Base-by-base conservation (phyloP, 2,888 invertebrate genomes). In the Anodontia alba region DNA sequence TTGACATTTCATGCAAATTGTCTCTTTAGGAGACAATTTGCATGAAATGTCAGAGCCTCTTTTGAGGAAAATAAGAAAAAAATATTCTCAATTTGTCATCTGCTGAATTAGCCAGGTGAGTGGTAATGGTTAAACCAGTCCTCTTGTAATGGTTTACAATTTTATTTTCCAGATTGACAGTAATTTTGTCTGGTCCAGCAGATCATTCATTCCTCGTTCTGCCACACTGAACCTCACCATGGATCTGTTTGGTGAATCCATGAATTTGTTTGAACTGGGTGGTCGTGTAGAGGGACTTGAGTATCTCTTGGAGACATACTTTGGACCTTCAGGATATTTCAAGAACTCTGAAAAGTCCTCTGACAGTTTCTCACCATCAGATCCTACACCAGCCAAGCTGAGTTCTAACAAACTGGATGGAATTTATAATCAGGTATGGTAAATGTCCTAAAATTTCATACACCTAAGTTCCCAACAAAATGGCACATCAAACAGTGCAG, bases 201-300 rank as follows among this genome's bases (percentile, higher is more conserved):
- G 93, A 71, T 93, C 94, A 20, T 94, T 93, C 83, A 70, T 94
- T 10, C 94, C 94, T 5, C 87, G 94, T 68, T 94, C 94, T 12
- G 93, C 91, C 57, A 91, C 90, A 81, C 78, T 94, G 57, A 94
- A 94, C 84, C 81, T 94, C 78, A 94, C 94, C n/a, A 88, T 94
- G 38, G 93, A 94, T 82, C 78, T 94, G 77, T 94, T 95, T 82
- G 99, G 99, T 0, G 97, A 98, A 93, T 97, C 98, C 0, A 96
- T 99, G 76, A 99, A 99, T 94, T 94, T 97, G 71, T 95, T 98
- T 86, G 97, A 98, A 95, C 46, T 98, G 69, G 97, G 97, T 91
- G 96, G 97, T 5, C 96, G 98, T 79, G 96, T 96, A 15, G 98
- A 98, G 95, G 99, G 98, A 1, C 96, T 99, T 89, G 99, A 99